Percentiles rank a stretch among this genome's conserved stretches.
Evolutionary conservation across 2,113 vertebrate species (phyloP).

Genomic region (Herpailurus yagouaroundi): DNA sequence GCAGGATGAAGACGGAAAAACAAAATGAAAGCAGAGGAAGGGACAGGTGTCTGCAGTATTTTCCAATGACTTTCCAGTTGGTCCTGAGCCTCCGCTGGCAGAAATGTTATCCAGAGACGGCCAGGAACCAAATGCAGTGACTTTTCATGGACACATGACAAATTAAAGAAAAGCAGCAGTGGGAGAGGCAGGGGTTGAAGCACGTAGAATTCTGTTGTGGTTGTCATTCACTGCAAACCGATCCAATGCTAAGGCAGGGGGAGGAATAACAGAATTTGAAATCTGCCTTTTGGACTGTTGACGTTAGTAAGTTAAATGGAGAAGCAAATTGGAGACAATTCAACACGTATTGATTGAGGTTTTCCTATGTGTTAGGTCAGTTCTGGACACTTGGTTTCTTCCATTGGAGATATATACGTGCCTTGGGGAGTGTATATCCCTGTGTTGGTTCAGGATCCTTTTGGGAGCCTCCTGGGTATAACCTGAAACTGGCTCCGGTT

Average conservation of each 20-base stretch:
- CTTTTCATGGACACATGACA: not conserved
- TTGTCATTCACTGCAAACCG: not conserved
- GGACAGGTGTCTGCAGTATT: not conserved
- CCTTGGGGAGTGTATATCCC: not conserved
- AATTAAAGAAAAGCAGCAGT: not conserved
- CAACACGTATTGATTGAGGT: not conserved
- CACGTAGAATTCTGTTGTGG: not conserved
- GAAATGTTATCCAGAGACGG: not conserved
- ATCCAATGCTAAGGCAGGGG: not conserved
- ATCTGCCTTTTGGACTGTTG: not conserved
- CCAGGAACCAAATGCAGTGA: not conserved
- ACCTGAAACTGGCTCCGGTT: not conserved
- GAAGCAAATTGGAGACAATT: slow-evolving; percentile 18
- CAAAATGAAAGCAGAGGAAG: not conserved
- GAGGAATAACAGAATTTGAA: not conserved
- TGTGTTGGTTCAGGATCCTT: not conserved
- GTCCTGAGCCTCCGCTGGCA: not conserved
- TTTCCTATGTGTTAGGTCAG: not conserved
- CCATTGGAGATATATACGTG: not conserved
- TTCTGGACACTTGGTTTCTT: not conserved
- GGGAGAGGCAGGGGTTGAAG: not conserved
- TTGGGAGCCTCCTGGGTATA: not conserved
- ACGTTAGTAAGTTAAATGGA: not conserved
- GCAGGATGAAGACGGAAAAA: not conserved
- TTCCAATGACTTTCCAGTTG: not conserved